Base-by-base conservation (phyloP, 2,113 vertebrate genomes). In the Ictalurus punctatus region DNA sequence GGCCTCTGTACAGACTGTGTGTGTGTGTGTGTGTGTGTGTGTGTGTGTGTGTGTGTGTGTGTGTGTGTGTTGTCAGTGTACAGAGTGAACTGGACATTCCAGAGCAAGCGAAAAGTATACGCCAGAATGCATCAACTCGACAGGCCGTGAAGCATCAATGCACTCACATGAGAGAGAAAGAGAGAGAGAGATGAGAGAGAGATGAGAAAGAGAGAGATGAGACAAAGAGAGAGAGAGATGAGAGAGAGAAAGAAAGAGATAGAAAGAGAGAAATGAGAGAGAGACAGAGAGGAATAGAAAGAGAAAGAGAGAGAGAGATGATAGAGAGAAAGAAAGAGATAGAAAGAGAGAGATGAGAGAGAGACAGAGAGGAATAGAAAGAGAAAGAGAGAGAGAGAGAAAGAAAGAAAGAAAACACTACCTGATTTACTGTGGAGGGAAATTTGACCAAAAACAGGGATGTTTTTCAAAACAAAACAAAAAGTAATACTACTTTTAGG, bases 111-210 rank as follows among this genome's bases (percentile, higher is more conserved):
- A 37, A 30, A 78, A 91, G 86, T 87, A 85, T 80, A 91, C 76
- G 86, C 83, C 90, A 91, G 86, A 83, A 86, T 82, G 34, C 56
- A 89, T 91, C 86, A 91, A 83, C 65, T 83, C 86, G 81, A 63
- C 86, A 78, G 83, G 65, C 83, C 88, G 69, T 91, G 86, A 91
- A 80, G 88, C 90, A 89, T 91, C 90, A 89, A 89, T 91, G 88
- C 90, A 74, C 61, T 78, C 59, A 25, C 44, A 48, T 89, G 44
- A 86, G 65, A 89, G 48, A 34, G 37, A 87, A 59, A 71, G 54
- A 87, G 54, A 87, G 69, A 76, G 71, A 40, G 3, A 40, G 37
- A 40, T 2, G 3, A 40, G 37, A 40, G 37, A 40, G 2, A 4
- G 3, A 4, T 84, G 83, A 88, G 19, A 34, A 40, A 37, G 0